Evolutionary conservation across 2,888 invertebrate genomes (phyloP), one percentile per base, ranked within the genome.

Genomic region (Xestoiulus laeticollis): DNA sequence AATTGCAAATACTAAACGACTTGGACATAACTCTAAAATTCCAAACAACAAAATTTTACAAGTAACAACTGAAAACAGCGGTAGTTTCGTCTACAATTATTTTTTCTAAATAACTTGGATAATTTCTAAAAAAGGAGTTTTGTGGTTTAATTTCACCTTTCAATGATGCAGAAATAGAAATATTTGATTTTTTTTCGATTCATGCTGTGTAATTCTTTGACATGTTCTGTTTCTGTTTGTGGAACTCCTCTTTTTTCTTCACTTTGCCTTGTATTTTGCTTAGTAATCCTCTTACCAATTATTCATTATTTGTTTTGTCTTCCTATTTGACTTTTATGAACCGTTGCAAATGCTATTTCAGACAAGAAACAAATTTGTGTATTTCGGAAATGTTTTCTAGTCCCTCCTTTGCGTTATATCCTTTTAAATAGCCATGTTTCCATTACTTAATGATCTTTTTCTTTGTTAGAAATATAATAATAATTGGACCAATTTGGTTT

Each of bases 141-240:
- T 4, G 3, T 19, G 59, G 19, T 22, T 22, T 68, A 2, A 30
- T 78, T 78, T 30, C 78, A 78, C 30, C 78, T 30, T 12, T 78
- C 78, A 2, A 78, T 14, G 78, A 68, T 68, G 19, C 38, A 16
- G 78, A 32, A 78, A 30, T 14, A 78, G 30, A 30, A 78, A 32
- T 16, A 32, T 38, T 38, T 5, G 5, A 5, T 12, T 30, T 59
- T 59, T 59, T 59, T 59, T 22, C 30, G 4, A 78, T 78, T 78
- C 78, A 78, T 78, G 78, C 78, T 78, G 78, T 16, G 78, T 78
- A 78, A 78, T 78, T 78, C 26, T 78, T 78, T 78, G 30, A 68
- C 59, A 68, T n/a, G 30, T 78, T 30, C 30, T 32, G 30, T 26
- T 68, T 78, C n/a, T 68, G 12, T 12, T 12, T 78, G 30, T 16